Evolutionary conservation across 2,113 vertebrate species (phyloP), one percentile per base, ranked within the genome.

Genomic region (Pimephales promelas): DNA sequence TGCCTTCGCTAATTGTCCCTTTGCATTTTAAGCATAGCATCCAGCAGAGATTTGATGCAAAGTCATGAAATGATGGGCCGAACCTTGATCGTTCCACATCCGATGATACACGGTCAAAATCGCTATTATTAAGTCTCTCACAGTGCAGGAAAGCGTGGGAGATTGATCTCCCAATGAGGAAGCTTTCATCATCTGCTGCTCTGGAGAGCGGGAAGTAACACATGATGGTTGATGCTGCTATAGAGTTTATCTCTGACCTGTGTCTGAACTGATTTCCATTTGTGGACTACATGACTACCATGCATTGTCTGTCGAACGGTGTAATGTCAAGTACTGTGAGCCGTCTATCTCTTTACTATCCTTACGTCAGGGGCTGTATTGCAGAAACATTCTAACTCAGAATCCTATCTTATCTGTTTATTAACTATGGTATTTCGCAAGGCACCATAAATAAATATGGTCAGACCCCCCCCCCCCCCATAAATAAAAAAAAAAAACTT

Each of bases 11-110:
- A 79, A 83, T 83, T 64, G 45, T 71, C 5, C 70, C 45, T 45
- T 16, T 40, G 64, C 43, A 26, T 49, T 43, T 79, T 73, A 86
- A 73, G 14, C n/a, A n/a, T 5, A 54, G 22, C 28, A 34, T 76
- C 28, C 52, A 57, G 28, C 73, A 13, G 49, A 54, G 72, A 16
- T 75, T 54, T 5, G 47, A 52, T 49, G 24, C 6, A 16, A 43
- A 28, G 26, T 28, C 45, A 20, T 52, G 5, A 80, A 31, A 11
- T 56, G 66, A 62, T 57, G 24, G 34, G 28, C 36, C 6, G 10
- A 54, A 49, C n/a, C 13, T 68, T 68, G 72, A 43, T 1, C 0
- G 64, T 40, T 74, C 72, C 71, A 66, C 64, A n/a, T 5, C 64
- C 40, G 31, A 11, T 66, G 3, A 56, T 57, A 26, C 28, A 47